Base-by-base conservation (phyloP, 2,797 vertebrate species). In the Enoplosus armatus region DNA sequence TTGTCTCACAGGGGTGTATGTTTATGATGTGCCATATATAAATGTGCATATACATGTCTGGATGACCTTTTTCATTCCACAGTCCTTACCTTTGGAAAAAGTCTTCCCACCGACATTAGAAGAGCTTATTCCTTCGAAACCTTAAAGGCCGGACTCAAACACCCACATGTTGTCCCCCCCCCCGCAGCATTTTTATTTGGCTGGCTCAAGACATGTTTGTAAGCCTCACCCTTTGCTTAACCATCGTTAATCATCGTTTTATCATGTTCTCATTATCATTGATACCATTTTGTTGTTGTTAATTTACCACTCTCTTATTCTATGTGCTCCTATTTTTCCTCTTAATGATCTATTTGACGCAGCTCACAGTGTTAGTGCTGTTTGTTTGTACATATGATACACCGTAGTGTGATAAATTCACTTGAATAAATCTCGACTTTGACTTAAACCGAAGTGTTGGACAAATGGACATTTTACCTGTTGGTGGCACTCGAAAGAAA, bases 391-490 rank as follows among this genome's bases (percentile, higher is more conserved):
- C 58, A 80, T 68, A 63, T 63, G 15, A 58, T 43, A 27, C 33
- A 66, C 45, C 5, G 62, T 48, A 7, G 43, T 64, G 59, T 62
- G n/a, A 75, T 35, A 45, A n/a, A 59, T 51, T 37, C 37, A 64
- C 29, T 31, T 61, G 27, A 80, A 76, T 81, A 72, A 82, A 82
- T 39, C 41, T 43, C 20, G 61, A 41, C n/a, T 45, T n/a, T 55
- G 41, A 70, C 47, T 61, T 54, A 26, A 60, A 71, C 29, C 39
- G 15, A 24, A 20, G 22, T 55, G 33, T 50, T 31, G 14, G 1
- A 59, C 12, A 22, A 45, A 29, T 43, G 10, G 5, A 71, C 24
- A 58, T 58, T 31, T 24, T 14, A 55, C 31, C 37, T 67, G 14
- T 67, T 43, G 20, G 39, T 55, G 22, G n/a, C 22, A 20, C 22